Evolutionary conservation across 2,888 invertebrate genomes (phyloP).

Genomic region (Conops quadrifasciatus): DNA sequence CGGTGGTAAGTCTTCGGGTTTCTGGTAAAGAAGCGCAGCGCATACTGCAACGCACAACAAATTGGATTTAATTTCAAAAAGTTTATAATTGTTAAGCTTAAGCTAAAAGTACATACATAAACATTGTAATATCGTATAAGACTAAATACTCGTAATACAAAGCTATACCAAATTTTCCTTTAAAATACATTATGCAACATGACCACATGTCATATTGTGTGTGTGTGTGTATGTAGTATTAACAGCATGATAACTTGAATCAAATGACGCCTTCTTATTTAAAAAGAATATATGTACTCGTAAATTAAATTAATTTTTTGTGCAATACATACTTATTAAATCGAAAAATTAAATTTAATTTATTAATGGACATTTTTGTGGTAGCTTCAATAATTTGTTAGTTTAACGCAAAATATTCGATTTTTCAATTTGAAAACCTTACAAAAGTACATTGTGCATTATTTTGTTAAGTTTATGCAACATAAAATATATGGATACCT

Average conservation of each 20-base stretch:
- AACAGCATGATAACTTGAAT: slow-evolving; percentile 7
- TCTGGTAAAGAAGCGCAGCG: slow-evolving; percentile 73
- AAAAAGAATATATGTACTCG: not conserved
- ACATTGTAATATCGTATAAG: not conserved
- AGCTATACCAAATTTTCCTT: slow-evolving; percentile 30
- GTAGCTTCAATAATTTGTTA: slow-evolving; percentile 13
- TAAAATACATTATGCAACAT: not conserved
- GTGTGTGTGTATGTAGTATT: not conserved
- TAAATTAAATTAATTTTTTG: slow-evolving; percentile 19
- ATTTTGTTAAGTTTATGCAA: slow-evolving; percentile 29
- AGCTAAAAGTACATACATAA: not conserved
- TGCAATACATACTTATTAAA: slow-evolving; percentile 25
- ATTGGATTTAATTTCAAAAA: not conserved
- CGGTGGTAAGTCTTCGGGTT: slow-evolving; percentile 85
- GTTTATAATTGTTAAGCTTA: not conserved
- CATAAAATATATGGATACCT: slow-evolving; percentile 10
- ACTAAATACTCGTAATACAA: slow-evolving; percentile 12
- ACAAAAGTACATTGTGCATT: slow-evolving; percentile 27
- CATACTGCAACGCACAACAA: slow-evolving; percentile 41
- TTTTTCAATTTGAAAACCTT: slow-evolving; percentile 1
- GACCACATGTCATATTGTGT: too few species aligned
- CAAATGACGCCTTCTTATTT: slow-evolving; percentile 23
- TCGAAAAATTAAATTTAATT: not conserved
- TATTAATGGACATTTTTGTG: not conserved
- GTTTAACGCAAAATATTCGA: not conserved